Evolutionary conservation across 2,888 invertebrate genomes (phyloP).

Genomic region (Aleiodes testaceus): DNA sequence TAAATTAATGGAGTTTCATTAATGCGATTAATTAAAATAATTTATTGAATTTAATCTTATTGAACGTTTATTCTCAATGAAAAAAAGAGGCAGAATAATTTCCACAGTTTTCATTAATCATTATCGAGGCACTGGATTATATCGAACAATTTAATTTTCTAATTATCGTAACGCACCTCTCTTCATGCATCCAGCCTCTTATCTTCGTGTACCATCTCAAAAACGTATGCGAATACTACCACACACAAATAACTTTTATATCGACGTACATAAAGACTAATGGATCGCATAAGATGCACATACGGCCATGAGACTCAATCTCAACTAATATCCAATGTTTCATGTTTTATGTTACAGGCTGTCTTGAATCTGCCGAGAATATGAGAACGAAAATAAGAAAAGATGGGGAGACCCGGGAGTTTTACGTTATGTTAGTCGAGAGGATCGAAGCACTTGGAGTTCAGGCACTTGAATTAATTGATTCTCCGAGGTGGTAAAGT

Average conservation of each 20-base stretch:
- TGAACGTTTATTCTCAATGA: background rate
- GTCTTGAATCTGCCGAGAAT: constrained; percentile 28
- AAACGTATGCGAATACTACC: background rate
- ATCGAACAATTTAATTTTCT: constrained; percentile 71
- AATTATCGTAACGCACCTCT: constrained; percentile 66
- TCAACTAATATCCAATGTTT: constrained; percentile 66
- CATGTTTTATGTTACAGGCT: constrained; percentile 55
- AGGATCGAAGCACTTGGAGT: constrained; percentile 21
- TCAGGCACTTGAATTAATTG: constrained; percentile 52
- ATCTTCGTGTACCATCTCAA: constrained; percentile 53
- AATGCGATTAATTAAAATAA: constrained; percentile 22
- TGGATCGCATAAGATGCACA: constrained; percentile 50
- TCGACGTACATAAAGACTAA: constrained; percentile 46
- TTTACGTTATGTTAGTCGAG: constrained; percentile 20
- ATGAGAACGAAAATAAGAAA: constrained; percentile 11
- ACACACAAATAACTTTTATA: constrained; percentile 7
- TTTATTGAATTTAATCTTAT: background rate
- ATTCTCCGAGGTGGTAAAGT: constrained; percentile 33
- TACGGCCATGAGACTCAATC: constrained; percentile 62
- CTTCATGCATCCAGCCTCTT: constrained; percentile 53
- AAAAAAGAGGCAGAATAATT: constrained; percentile 14
- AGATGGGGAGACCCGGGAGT: constrained; percentile 14
- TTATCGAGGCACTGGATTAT: constrained; percentile 37
- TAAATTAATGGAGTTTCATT: constrained; percentile 14
- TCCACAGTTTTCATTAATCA: constrained; percentile 22